Evolutionary conservation across 1,140 invertebrate species (phyloP), one percentile per base, ranked within the genome.

Genomic region (Musca vetustissima): DNA sequence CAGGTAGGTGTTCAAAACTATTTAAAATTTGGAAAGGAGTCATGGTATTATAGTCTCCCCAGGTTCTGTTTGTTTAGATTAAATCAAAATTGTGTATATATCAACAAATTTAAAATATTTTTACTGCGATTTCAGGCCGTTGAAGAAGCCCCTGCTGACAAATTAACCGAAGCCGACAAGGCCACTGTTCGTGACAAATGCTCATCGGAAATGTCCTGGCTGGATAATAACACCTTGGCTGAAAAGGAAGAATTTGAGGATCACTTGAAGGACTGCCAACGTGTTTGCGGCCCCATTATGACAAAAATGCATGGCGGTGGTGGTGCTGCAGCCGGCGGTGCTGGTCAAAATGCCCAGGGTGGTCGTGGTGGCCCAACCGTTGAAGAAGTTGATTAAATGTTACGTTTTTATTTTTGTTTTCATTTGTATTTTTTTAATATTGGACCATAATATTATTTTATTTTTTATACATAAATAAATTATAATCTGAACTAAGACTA

Each of bases 231-330:
- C 68, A 83, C 89, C 4, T 77, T 92, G 17, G 93, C 93, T 1
- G 88, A 92, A 67, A 91, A 92, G 73, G 88, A 91, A 9, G 92
- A 94, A 73, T 90, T 89, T 70, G 92, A 93, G 68, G 84, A 91
- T 70, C 90, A 89, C 70, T 78, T 93, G 66, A 91, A 92, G 72
- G 87, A 91, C 32, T 79, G 92, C 7, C 91, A 93, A 75, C 83
- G 83, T n/a, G 84, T 89, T 4, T 93, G 90, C 70, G 84, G 87
- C 32, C 90, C 91, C 0, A 86, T 92, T 49, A 93, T 94, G 89
- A 86, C 89, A 73, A 93, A 93, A 76, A 74, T 93, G 7, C 91
- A 93, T 73, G 88, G 88, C 64, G 85, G 84, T 47, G 84, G 88
- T 65, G 85, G 84, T 47, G 84, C 81, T 22, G 73, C 74, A 24